A percentile compares a stretch with the other conserved stretches of the same genome.
Evolutionary conservation across 2,888 invertebrate genomes (phyloP).

Genomic region (Blomia tropicalis): DNA sequence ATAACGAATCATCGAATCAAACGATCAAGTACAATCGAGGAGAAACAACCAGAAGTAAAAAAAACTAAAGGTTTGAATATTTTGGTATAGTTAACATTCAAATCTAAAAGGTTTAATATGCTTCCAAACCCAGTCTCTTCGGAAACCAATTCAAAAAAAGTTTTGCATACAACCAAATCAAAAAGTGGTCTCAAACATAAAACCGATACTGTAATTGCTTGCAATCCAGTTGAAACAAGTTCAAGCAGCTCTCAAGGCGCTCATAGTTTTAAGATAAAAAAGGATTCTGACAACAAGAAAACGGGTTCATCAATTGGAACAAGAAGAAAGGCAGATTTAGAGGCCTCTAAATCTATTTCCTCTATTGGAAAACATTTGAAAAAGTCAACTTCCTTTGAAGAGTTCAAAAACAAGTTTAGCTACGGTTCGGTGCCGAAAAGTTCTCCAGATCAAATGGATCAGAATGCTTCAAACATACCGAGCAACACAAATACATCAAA

Average conservation of each 20-base stretch:
- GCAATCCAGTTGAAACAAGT: neutral
- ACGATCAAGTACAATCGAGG: neutral
- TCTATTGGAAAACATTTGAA: neutral
- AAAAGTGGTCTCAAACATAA: neutral
- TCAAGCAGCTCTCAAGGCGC: neutral
- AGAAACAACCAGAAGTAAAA: neutral
- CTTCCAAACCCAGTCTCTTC: neutral
- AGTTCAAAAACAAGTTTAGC: neutral
- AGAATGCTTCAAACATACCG: slow-evolving; percentile 2
- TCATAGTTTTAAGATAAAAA: neutral
- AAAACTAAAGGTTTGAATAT: neutral
- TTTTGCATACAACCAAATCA: neutral
- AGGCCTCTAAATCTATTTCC: neutral
- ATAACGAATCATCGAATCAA: too few relatives aligned
- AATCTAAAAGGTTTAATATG: too few relatives aligned
- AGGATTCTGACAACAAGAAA: neutral
- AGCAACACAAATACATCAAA: neutral
- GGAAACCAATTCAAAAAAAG: neutral
- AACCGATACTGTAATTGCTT: neutral
- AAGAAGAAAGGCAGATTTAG: neutral
- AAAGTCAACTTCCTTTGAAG: slow-evolving; percentile 9
- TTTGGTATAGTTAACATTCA: neutral
- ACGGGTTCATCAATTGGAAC: slow-evolving; percentile 9
- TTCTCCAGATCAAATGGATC: neutral
- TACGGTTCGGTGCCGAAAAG: neutral